Evolutionary conservation across 2,113 vertebrate species (phyloP).

Genomic region (Lepidothrix coronata): DNA sequence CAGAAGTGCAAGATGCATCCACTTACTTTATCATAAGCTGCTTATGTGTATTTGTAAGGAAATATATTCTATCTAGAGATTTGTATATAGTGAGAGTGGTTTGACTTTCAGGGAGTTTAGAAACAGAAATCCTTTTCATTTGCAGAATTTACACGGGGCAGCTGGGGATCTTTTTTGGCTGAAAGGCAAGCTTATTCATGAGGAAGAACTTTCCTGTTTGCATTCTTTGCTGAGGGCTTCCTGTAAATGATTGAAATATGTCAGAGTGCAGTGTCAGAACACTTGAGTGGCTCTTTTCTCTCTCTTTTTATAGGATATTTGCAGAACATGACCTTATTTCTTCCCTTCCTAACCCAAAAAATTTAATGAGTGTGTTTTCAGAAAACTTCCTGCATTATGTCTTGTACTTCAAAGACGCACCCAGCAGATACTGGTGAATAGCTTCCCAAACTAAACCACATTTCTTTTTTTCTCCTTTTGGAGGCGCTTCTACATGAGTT

Average conservation of each 20-base stretch:
- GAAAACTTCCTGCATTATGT: constrained; percentile 37
- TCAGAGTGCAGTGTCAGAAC: background rate
- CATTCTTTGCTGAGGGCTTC: constrained; percentile 38
- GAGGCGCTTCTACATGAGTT: constrained; percentile 10
- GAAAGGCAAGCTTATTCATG: constrained; percentile 32
- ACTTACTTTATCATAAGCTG: background rate
- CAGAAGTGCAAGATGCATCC: background rate
- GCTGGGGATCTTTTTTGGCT: constrained; percentile 13
- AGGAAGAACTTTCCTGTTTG: constrained; percentile 48
- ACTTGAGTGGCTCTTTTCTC: background rate
- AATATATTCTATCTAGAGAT: background rate
- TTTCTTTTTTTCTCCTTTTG: constrained; percentile 2
- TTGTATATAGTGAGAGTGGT: background rate
- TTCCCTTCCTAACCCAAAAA: constrained; percentile 30
- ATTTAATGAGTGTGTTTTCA: constrained; percentile 57
- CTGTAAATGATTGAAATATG: constrained; percentile 55
- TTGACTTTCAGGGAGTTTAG: background rate
- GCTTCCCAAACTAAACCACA: constrained; percentile 27
- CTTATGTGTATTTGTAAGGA: background rate
- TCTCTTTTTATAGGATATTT: constrained; percentile 21
- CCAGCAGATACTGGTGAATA: constrained; percentile 58
- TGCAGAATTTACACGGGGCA: background rate
- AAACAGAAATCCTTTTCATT: background rate
- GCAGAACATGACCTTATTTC: constrained; percentile 38
- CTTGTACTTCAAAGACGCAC: constrained; percentile 43